Base-by-base conservation (phyloP, 2,888 invertebrate species). In the Aleiodes alternator region DNA sequence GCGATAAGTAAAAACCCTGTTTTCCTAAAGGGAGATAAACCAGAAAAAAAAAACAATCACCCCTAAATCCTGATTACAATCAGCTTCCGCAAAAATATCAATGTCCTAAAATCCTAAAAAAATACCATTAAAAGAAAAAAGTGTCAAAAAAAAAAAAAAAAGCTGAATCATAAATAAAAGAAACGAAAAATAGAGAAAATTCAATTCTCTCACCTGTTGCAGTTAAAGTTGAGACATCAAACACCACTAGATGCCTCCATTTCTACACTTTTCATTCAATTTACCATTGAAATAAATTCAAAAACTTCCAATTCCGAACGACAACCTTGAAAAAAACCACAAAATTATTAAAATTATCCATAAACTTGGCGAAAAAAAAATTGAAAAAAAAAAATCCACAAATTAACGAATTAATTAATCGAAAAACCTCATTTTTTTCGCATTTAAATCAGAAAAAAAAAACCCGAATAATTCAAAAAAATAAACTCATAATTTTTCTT, bases 161-260 rank as follows among this genome's bases (percentile, higher is more conserved):
- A 23, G 2, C 3, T 14, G 8, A n/a, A 51, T 14, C 51, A 14
- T 3, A 12, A 51, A 12, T 12, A 51, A 14, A 9, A 51, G 8
- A 6, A 34, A 34, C 6, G n/a, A 7, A 11, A 38, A 43, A 38
- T 38, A 43, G 7, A n/a, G 14, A 4, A 51, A 7, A 61, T 38
- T 34, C 48, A 55, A 64, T 23, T 51, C 43, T 31, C 68, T 68
- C 68, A 68, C 68, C 68, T 68, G 68, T 68, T 68, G 68, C 68
- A 68, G 29, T 29, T 12, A 29, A 50, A 8, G 9, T 68, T 16
- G n/a, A 29, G 29, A 3, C 29, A 14, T 68, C 68, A 68, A 53
- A 50, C 68, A 68, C 68, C 51, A 50, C 51, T 31, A 68, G 64
- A 43, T 31, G 68, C 31, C 53, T 8, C 53, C 68, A 48, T 48